phyloP scores from a whole-genome alignment of 1,140 invertebrate genomes.

The Cecropterus lyciades region DNA sequence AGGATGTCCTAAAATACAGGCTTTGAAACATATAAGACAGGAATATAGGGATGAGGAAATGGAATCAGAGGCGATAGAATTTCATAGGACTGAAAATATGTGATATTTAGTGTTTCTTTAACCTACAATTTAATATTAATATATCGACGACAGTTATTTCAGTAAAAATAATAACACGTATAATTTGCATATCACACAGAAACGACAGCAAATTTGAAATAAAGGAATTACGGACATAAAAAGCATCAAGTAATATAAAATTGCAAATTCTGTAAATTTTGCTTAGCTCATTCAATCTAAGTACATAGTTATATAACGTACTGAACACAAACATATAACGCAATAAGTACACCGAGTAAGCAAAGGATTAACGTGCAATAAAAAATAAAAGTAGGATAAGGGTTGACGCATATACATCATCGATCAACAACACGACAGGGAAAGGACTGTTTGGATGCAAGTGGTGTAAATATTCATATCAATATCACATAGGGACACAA shows the following conservation, averaged over 20 bases:
- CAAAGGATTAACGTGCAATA: constrained; percentile 30
- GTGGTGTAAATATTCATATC: constrained; percentile 71
- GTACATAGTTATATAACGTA: constrained; percentile 9
- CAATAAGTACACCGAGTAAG: constrained; percentile 28
- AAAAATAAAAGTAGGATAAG: constrained; percentile 17
- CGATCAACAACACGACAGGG: constrained; percentile 38
- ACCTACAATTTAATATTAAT: constrained; percentile 15
- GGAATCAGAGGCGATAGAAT: constrained; percentile 22
- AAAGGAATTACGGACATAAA: constrained; percentile 1
- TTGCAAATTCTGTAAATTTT: constrained; percentile 3
- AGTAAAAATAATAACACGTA: constrained; percentile 2
- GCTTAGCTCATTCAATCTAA: constrained; percentile 29
- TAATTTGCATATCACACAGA: constrained; percentile 9
- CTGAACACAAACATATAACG: constrained; percentile 3
- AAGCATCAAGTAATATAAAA: constrained; percentile 23
- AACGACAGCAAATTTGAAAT: constrained; percentile 24
- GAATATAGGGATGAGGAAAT: constrained; percentile 41
- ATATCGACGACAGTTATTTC: neutral
- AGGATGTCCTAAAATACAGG: constrained; percentile 45
- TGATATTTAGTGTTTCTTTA: constrained; percentile 15
- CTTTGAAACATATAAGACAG: constrained; percentile 56
- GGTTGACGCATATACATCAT: constrained; percentile 11
- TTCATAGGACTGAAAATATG: constrained; percentile 7
- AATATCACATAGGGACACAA: constrained; percentile 75
- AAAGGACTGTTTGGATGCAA: constrained; percentile 62